Evolutionary conservation across 2,113 vertebrate genomes (phyloP).

Genomic region (Takifugu flavidus): DNA sequence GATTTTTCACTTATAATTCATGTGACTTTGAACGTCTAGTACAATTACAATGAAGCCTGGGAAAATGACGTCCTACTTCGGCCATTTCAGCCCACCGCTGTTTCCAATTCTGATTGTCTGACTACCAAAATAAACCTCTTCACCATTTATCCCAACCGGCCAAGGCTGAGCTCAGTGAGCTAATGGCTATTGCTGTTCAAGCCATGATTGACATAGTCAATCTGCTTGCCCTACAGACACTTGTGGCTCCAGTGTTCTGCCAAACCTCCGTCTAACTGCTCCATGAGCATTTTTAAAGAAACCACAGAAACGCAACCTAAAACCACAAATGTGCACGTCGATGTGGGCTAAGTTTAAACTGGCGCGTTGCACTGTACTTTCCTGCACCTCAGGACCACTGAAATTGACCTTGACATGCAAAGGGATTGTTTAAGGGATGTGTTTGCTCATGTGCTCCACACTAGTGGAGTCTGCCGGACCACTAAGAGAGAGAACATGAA

Average conservation of each 20-base stretch:
- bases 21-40: constrained; percentile 39
- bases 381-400: constrained; percentile 51
- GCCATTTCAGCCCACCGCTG: constrained; percentile 17
- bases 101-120: constrained; percentile 27
- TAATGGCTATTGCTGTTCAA: constrained; percentile 25
- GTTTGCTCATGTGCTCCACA: constrained; percentile 49
- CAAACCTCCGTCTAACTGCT: constrained; percentile 65
- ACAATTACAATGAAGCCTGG: constrained; percentile 45
- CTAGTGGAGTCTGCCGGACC: constrained; percentile 48
- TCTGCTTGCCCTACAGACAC: constrained; percentile 64
- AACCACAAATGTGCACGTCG: constrained; percentile 70
- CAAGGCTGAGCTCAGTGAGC: constrained; percentile 50
- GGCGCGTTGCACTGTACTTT: constrained; percentile 57
- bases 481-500: constrained; percentile 43
- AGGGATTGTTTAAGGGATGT: constrained; percentile 49
- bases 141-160: constrained; percentile 20
- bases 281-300: constrained; percentile 54
- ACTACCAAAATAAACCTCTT: constrained; percentile 12
- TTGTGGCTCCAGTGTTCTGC: constrained; percentile 58
- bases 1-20: too few species aligned
- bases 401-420: constrained; percentile 56
- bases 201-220: too few species aligned
- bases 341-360: constrained; percentile 69
- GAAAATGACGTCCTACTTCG: constrained; percentile 52
- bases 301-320: constrained; percentile 62